Base-by-base conservation (phyloP, 2,888 invertebrate genomes). In the Drosophila falleni region DNA sequence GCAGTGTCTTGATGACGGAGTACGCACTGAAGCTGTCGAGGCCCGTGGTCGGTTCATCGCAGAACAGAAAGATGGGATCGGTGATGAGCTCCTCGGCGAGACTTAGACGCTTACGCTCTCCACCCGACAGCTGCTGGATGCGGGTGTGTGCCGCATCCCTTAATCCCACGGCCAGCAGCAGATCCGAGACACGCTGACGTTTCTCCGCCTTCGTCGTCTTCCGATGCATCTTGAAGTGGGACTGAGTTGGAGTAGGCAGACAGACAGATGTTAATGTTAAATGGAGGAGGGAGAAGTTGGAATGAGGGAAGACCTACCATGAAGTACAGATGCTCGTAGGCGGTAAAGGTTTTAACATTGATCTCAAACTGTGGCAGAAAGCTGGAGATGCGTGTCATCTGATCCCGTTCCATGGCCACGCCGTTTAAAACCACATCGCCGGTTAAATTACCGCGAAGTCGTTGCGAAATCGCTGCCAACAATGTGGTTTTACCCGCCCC, bases 31-130 rank as follows among this genome's bases (percentile, higher is more conserved):
- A 98, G 80, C 97, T 97, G 92, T 98, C 98, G 58, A 98, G 92
- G 0, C 98, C 98, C 0, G 97, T 97, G 0, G 98, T 98, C 0
- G 98, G 98, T 91, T 98, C 98, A 90, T 98, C 98, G 91, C 98
- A 98, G 93, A 98, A 98, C 56, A 98, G 93, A 62, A 98, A 94
- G 3, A 96, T 95, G 0, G 98, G 98, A 90, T 98, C 97, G 58
- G 96, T 97, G 59, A 98, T 93, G 10, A 98, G 94, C 94, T 98
- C 97, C 62, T 97, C 96, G 59, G 98, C 98, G 81, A 99, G 94
- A 3, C 97, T 95, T 0, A 98, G 94, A 76, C 97, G 94, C 90
- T 97, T 97, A 89, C 95, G 95, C 92, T 98, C 98, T 0, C 98
- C 98, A 0, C 98, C 98, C 0, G 98, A 98, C 42, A 98, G 94